Evolutionary conservation across 2,113 vertebrate species (phyloP).

Genomic region (Tapirus terrestris): DNA sequence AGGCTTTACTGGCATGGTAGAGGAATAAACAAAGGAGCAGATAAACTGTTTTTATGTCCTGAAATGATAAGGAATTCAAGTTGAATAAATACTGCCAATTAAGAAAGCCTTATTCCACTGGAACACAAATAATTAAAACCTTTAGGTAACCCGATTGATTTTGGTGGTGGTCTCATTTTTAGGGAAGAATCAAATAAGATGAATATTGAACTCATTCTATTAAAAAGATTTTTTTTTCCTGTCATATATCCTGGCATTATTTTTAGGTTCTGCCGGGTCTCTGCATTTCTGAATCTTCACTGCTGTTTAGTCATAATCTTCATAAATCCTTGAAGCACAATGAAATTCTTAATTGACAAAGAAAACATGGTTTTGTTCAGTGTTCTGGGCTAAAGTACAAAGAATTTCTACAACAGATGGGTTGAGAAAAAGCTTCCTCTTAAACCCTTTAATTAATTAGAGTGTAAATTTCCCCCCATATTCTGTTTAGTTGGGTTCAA

Average conservation of each 20-base stretch:
- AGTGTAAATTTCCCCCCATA: not conserved
- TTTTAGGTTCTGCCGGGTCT: not conserved
- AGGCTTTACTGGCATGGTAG: not conserved
- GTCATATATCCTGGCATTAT: not conserved
- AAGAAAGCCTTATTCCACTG: constrained; percentile 20
- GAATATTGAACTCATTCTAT: not conserved
- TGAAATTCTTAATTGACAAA: constrained; percentile 10
- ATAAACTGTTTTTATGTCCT: not conserved
- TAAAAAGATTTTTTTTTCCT: not conserved
- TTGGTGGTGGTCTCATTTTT: not conserved
- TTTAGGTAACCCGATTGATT: not conserved
- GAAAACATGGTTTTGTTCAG: constrained; percentile 36
- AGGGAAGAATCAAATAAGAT: not conserved
- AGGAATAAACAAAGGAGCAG: not conserved
- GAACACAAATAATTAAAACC: constrained; percentile 34
- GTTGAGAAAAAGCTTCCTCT: not conserved
- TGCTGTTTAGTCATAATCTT: constrained; percentile 22
- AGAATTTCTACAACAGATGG: constrained; percentile 2
- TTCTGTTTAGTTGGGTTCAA: constrained; percentile 16
- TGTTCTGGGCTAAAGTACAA: constrained; percentile 5
- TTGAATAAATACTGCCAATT: not conserved
- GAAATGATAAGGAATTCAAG: constrained; percentile 31
- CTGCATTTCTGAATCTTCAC: constrained; percentile 26
- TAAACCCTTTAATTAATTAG: constrained; percentile 16
- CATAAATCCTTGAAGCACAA: not conserved